Evolutionary conservation across 2,888 invertebrate species (phyloP), one percentile per base, ranked within the genome.

Genomic region (Eristalis pertinax): DNA sequence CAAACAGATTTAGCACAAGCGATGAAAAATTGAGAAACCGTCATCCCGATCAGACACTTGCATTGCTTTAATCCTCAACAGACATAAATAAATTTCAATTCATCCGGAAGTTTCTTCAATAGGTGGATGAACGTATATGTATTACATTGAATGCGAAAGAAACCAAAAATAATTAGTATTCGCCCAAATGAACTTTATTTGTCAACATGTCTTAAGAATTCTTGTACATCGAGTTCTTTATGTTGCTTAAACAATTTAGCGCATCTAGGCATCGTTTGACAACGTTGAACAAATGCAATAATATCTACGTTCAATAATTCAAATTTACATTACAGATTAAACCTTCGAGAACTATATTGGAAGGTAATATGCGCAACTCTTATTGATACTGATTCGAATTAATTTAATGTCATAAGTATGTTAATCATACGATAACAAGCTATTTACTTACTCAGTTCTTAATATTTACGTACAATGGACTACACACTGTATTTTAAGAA

Each of bases 371-470:
- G 19, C 50, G 19, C 50, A 50, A 19, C 50, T 19, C 19, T 50
- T 19, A 19, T 8, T 50, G 50, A 50, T 19, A 19, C 2, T 50
- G 50, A 19, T 22, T 1, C 19, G 13, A 38, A 32, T 2, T 19
- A 19, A 50, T 8, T 50, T 50, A 19, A 8, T 50, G 50, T 50
- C 50, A 19, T 8, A 19, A 19, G n/a, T 1, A n/a, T 7, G 5
- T 50, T 19, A 19, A 8, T 0, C 8, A 5, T 8, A 19, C 13
- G 38, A 38, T 50, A 50, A n/a, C 1, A 19, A 15, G 8, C 4
- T 60, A 11, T 15, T 60, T 80, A 81, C 85, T 84, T 58, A 85
- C 85, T 81, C 73, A 81, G 77, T 77, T 85, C 77, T 26, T 60
- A 35, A 24, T 70, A 8, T 69, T 50, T 56, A 7, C 0, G 13